A percentile compares a stretch with the other conserved stretches of the same genome.
Evolutionary conservation across 2,113 vertebrate genomes (phyloP).

Genomic region (Crotalus helleri): DNA sequence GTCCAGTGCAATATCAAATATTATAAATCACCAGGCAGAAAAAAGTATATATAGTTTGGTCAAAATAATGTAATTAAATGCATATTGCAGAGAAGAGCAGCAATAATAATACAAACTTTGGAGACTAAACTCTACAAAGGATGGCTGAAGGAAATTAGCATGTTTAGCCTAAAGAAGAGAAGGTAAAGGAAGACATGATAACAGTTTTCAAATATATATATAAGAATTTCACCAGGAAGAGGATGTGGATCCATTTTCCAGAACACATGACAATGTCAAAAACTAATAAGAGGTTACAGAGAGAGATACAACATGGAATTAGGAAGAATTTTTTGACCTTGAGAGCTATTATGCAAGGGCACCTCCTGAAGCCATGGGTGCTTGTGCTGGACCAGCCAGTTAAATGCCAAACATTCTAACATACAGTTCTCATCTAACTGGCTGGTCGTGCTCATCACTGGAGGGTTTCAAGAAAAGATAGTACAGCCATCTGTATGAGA

Average conservation of each 20-base stretch:
- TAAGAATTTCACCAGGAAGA: not conserved
- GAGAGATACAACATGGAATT: not conserved
- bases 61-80: not conserved
- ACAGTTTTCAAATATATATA: not conserved
- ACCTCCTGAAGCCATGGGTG: not conserved
- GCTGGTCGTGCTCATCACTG: not conserved
- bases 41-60: not conserved
- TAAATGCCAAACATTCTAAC: no score
- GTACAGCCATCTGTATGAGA: not conserved
- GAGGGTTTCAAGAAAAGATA: not conserved
- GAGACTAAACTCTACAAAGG: not conserved
- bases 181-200: not conserved
- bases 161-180: not conserved
- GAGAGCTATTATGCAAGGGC: not conserved
- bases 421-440: no score
- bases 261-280: not conserved
- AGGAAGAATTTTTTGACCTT: not conserved
- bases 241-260: not conserved
- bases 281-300: not conserved
- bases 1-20: not conserved
- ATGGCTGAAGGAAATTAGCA: not conserved
- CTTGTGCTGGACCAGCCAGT: no score
- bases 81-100: not conserved
- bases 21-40: not conserved
- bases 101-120: not conserved